These are phyloP conservation scores for Pampusana beccarii DNA, from an alignment of 2,113 vertebrate genomes.

Conservation along the genomic window DNA sequence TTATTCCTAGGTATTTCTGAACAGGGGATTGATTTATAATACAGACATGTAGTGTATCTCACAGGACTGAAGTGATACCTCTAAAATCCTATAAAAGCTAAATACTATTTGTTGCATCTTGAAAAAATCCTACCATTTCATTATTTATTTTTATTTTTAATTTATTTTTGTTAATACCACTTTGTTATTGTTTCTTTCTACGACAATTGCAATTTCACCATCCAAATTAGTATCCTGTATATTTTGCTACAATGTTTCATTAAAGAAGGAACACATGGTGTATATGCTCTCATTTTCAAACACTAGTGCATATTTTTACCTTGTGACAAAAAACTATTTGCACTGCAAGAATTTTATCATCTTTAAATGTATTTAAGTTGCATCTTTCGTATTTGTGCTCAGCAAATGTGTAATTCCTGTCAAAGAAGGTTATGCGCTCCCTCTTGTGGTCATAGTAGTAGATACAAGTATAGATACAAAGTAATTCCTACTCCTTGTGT, in stretches of 20 bases:
- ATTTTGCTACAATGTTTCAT: background rate
- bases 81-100: background rate
- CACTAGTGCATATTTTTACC: background rate
- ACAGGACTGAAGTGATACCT: background rate
- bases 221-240: background rate
- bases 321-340: background rate
- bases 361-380: background rate
- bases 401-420: background rate
- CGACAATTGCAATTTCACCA: background rate
- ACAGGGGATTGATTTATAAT: background rate
- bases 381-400: background rate
- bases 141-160: background rate
- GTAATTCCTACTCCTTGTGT: background rate
- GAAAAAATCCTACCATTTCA: background rate
- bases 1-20: background rate
- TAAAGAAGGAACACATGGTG: background rate
- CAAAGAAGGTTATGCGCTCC: background rate
- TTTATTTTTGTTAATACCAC: background rate
- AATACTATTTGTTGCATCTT: background rate
- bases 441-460: background rate
- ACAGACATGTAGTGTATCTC: background rate
- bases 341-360: background rate
- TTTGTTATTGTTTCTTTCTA: background rate
- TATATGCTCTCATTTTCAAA: background rate
- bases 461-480: fast-evolving